Conservation (phyloP, 2,797 vertebrate genomes). For the Silurus lanzhouensis region DNA sequence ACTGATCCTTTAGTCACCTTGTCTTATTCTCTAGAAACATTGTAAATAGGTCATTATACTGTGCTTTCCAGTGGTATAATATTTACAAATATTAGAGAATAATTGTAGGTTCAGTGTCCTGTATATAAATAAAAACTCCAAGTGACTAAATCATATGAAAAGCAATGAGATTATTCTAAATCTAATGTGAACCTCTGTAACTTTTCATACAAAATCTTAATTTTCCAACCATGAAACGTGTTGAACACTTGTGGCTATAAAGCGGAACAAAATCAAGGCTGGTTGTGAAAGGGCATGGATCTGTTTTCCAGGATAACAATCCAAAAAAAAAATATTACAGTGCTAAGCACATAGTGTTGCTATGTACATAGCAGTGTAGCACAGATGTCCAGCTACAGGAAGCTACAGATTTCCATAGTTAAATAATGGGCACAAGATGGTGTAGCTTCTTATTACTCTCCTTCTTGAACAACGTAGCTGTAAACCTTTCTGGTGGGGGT, state of each 20-base stretch:
- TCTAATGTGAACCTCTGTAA: not conserved
- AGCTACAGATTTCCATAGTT: slow-evolving; percentile 46
- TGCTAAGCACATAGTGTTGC: slow-evolving; percentile 46
- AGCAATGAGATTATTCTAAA: not conserved
- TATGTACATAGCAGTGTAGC: slow-evolving; percentile 30
- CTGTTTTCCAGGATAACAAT: slow-evolving; percentile 45
- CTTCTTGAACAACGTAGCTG: slow-evolving; percentile 7
- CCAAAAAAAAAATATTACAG: slow-evolving; percentile 18
- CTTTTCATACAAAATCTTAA: not conserved
- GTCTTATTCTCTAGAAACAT: not conserved
- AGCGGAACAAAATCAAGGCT: slow-evolving; percentile 16
- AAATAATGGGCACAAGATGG: slow-evolving; percentile 35
- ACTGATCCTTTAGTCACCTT: not conserved
- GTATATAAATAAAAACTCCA: not conserved
- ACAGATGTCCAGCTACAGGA: slow-evolving; percentile 46
- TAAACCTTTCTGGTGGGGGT: not conserved
- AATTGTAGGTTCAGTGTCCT: not conserved
- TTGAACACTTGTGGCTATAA: slow-evolving; percentile 16
- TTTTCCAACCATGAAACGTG: not conserved
- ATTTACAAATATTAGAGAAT: not conserved
- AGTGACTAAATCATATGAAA: not conserved
- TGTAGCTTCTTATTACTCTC: slow-evolving; percentile 42
- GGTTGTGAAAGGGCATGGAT: slow-evolving; percentile 18
- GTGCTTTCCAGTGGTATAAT: not conserved
- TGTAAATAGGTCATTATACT: slow-evolving; percentile 2